Evolutionary conservation across 2,113 vertebrate species (phyloP), one percentile per base, ranked within the genome.

Genomic region (Nycticryphes semicollaris): DNA sequence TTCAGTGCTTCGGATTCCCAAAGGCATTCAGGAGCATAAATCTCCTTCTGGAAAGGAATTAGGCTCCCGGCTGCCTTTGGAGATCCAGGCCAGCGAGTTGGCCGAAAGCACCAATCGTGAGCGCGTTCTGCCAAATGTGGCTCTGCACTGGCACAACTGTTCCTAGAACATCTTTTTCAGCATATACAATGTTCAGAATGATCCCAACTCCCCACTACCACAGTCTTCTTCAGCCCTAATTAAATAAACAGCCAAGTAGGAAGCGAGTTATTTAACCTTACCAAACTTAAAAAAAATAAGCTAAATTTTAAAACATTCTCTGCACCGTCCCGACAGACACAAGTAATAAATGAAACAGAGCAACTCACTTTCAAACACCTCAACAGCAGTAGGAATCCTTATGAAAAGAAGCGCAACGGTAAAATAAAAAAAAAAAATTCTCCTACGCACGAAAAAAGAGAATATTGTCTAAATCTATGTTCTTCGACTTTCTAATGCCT

Each of bases 41-140:
- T 86, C 90, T 87, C 76, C 67, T 67, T 93, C 86, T 95, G 80
- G 88, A 87, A 84, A 81, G 76, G 76, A 92, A 93, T 30, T 59
- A 57, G 50, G 83, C 83, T 90, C 76, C 67, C 0, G 3, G 12
- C 51, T 74, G 94, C 79, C 94, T 96, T 57, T 81, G 83, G 89
- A 93, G 93, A 92, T 81, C 68, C 72, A 84, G 83, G 92, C 88
- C 79, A 93, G 59, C 47, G 63, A 92, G 60, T 0, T 82, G 87
- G 87, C 85, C 6, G 6, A 73, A 91, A 72, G 33, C 83, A 67
- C 28, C 3, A 3, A 59, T 30, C 7, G 1, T 39, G 67, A 74
- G 60, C 3, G 3, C 8, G 2, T 77, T 86, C 88, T 74, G 90
- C 92, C 83, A 93, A 88, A 77, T 4, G 33, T 1, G 3, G 68